Percentiles rank a stretch among this genome's conserved stretches.
Evolutionary conservation across 2,888 invertebrate species (phyloP).

Genomic region (Agrochola lota): DNA sequence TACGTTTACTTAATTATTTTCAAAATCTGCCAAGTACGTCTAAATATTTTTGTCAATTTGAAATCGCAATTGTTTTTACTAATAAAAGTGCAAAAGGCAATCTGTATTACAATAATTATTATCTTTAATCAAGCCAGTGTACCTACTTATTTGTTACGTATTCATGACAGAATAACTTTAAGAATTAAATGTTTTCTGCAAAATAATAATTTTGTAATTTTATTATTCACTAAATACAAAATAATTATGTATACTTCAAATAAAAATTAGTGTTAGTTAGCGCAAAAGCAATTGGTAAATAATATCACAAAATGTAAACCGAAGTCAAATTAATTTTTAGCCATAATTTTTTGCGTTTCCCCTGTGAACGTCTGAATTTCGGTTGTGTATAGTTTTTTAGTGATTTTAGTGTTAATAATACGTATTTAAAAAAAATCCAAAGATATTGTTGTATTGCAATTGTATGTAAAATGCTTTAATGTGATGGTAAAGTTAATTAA

Average conservation of each 20-base stretch:
- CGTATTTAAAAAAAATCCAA: conserved; percentile 67
- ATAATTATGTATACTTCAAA: conserved; percentile 17
- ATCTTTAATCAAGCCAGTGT: background rate
- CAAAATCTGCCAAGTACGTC: conserved; percentile 14
- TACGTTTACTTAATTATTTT: conserved; percentile 26
- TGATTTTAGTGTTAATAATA: conserved; percentile 63
- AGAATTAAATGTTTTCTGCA: background rate
- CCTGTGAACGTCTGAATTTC: conserved; percentile 75
- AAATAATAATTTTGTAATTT: conserved; percentile 13
- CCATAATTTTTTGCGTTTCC: conserved; percentile 60
- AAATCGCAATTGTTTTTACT: conserved; percentile 13
- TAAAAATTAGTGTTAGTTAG: conserved; percentile 44
- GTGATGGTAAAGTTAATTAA: conserved; percentile 69
- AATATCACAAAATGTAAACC: conserved; percentile 82
- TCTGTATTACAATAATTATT: background rate
- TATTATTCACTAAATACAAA: conserved; percentile 30
- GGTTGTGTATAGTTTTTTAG: conserved; percentile 77
- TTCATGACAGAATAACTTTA: conserved; percentile 18
- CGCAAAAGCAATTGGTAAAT: conserved; percentile 75
- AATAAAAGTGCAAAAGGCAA: background rate
- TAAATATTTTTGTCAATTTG: conserved; percentile 35
- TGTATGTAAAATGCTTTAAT: conserved; percentile 71
- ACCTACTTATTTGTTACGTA: background rate
- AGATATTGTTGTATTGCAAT: conserved; percentile 68
- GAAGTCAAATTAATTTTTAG: conserved; percentile 84